phyloP scores from a whole-genome alignment of 2,113 vertebrate genomes.

The Dryoscopus gambensis region DNA sequence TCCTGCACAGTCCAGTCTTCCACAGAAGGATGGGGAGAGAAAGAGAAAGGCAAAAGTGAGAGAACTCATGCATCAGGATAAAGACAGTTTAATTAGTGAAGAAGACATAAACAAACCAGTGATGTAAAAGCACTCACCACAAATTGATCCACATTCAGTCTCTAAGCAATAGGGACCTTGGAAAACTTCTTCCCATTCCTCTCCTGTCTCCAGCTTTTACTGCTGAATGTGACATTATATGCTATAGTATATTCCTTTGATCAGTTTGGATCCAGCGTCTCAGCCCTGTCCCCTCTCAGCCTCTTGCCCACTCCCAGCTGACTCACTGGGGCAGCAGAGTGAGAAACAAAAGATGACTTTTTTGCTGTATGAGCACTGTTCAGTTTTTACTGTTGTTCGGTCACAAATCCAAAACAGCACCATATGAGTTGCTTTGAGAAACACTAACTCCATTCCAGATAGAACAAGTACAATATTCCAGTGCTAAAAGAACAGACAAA shows the following conservation, averaged over 20 bases:
- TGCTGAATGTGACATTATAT: background rate
- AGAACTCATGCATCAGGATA: background rate
- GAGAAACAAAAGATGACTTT: background rate
- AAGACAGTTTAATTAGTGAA: background rate
- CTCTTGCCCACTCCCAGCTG: background rate
- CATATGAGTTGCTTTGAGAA: background rate
- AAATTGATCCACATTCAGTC: background rate
- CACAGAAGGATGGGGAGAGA: background rate
- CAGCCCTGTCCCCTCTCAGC: background rate
- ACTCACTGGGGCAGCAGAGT: background rate
- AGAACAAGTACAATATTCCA: background rate
- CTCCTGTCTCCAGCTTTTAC: accelerated
- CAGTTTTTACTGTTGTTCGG: background rate
- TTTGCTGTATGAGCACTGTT: background rate
- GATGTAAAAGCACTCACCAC: background rate
- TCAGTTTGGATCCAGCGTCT: background rate
- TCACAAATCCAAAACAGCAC: background rate
- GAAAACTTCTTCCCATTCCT: accelerated
- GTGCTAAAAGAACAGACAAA: background rate
- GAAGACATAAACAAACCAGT: background rate
- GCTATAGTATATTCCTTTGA: background rate
- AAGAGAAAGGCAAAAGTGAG: background rate
- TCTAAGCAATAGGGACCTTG: background rate
- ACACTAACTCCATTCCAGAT: background rate
- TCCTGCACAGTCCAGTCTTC: accelerated